These are phyloP conservation scores for Pipa parva DNA, from an alignment of 2,113 vertebrate genomes.

Conservation along the genomic window DNA sequence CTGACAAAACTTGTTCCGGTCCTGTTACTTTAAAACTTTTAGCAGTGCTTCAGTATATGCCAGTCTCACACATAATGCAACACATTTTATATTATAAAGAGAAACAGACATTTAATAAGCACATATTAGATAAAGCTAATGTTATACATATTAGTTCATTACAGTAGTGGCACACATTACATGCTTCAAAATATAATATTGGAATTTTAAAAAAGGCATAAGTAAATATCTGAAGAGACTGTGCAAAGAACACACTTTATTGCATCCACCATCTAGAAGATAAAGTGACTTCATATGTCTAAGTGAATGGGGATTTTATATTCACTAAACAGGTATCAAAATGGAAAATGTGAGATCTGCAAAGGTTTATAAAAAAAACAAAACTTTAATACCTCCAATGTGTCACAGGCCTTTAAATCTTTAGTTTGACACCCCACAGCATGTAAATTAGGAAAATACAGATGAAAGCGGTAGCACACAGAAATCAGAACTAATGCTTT, in stretches of 20 bases:
- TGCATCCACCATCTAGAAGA: conserved; percentile 17
- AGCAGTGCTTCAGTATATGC: neutral
- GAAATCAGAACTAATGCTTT: conserved; percentile 60
- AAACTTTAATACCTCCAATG: too few species aligned
- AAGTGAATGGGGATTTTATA: too few species aligned
- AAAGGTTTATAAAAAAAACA: too few species aligned
- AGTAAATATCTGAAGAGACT: neutral
- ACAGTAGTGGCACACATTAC: conserved; percentile 63
- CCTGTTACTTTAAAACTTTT: neutral
- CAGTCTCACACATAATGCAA: neutral
- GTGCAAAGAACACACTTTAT: conserved; percentile 17
- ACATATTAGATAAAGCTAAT: conserved; percentile 50
- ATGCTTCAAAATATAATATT: neutral
- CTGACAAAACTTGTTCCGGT: neutral
- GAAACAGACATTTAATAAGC: neutral
- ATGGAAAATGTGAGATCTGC: too few species aligned
- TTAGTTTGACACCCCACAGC: neutral
- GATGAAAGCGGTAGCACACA: conserved; percentile 54
- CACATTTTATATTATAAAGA: neutral
- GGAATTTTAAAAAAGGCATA: neutral
- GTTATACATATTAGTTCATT: conserved; percentile 62
- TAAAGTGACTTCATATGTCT: neutral
- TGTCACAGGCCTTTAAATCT: neutral
- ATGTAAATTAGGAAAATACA: neutral
- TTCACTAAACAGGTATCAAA: too few species aligned